Conservation (phyloP, 2,888 invertebrate genomes). For the Drosophila mimica region DNA sequence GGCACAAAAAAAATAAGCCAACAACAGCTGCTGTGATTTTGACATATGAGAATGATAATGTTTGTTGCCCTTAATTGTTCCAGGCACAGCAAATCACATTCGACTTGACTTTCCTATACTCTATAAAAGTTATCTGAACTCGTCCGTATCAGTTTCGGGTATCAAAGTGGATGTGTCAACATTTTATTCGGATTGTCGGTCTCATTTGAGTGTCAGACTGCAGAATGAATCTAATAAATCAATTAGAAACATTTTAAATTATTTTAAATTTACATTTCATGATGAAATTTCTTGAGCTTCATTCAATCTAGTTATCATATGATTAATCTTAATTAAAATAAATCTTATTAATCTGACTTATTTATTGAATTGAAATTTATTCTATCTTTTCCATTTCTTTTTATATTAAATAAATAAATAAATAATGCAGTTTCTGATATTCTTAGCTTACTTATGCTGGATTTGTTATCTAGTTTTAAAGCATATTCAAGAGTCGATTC, state of each 20-base stretch:
- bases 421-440: background rate
- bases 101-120: constrained; percentile 21
- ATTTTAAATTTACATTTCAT: background rate
- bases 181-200: background rate
- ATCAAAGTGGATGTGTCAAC: background rate
- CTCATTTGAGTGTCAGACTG: background rate
- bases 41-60: constrained; percentile 65
- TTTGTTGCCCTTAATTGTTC: constrained; percentile 42
- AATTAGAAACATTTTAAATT: background rate
- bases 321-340: background rate
- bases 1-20: constrained; percentile 19
- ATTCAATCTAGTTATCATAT: background rate
- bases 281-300: background rate
- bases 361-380: background rate
- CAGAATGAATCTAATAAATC: background rate
- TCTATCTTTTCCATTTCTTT: background rate
- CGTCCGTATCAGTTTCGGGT: background rate
- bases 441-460: background rate
- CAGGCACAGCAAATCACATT: constrained; percentile 24
- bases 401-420: background rate
- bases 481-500: constrained; percentile 16
- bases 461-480: background rate
- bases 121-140: background rate
- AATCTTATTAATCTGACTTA: background rate
- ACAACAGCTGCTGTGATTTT: constrained; percentile 67